Evolutionary conservation across 2,797 vertebrate genomes (phyloP).

Genomic region (Lepus townsendii): DNA sequence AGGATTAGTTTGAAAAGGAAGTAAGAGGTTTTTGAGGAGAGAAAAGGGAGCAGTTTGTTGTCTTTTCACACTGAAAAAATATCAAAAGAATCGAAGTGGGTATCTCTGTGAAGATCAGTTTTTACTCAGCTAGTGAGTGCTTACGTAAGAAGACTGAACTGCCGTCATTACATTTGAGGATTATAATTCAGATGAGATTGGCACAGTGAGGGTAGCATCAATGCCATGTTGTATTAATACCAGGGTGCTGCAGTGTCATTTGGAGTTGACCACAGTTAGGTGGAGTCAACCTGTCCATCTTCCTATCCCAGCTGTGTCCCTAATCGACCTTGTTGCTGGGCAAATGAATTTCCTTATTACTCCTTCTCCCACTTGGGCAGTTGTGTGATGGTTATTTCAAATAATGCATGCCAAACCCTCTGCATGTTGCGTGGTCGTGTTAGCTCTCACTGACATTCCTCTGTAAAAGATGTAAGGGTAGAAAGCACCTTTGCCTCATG

Average conservation of each 20-base stretch:
- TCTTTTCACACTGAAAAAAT: conserved; percentile 17
- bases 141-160: background rate
- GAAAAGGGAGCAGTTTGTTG: background rate
- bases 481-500: background rate
- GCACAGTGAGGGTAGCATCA: background rate
- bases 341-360: background rate
- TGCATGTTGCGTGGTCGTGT: background rate
- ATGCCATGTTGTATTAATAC: background rate
- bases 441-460: background rate
- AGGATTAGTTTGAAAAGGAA: conserved; percentile 8
- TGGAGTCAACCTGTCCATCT: background rate
- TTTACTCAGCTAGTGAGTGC: conserved; percentile 22
- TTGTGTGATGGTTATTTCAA: background rate
- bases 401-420: background rate
- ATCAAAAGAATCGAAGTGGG: background rate
- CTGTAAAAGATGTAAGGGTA: background rate
- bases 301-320: background rate
- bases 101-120: background rate
- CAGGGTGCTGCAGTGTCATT: background rate
- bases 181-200: background rate
- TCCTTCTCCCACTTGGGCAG: background rate
- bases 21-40: background rate
- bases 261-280: background rate
- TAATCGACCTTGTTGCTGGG: background rate
- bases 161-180: background rate